phyloP scores from a whole-genome alignment of 1,140 invertebrate species.

The Brachionus rotundiformis region DNA sequence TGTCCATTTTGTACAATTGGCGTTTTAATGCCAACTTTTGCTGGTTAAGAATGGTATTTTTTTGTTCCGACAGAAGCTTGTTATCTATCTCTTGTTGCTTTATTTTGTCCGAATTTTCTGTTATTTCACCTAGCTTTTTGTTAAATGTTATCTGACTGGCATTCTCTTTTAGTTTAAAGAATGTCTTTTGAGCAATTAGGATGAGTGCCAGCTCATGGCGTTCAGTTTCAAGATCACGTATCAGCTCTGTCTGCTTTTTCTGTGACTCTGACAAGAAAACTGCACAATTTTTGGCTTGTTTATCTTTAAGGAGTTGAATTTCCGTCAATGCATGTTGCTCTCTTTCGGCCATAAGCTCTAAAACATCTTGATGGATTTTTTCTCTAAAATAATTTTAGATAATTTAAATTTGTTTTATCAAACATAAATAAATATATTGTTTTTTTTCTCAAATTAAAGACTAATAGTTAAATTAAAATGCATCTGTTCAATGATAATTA shows the following conservation, averaged over 20 bases:
- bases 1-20: conserved; percentile 57
- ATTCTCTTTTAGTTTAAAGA: conserved; percentile 60
- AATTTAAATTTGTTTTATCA: background rate
- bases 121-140: conserved; percentile 56
- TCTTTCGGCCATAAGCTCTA: background rate
- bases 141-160: conserved; percentile 56
- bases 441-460: background rate
- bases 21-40: conserved; percentile 59
- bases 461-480: no score
- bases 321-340: background rate
- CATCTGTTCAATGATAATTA: no score
- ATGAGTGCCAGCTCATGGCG: conserved; percentile 58
- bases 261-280: background rate
- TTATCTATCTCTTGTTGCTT: conserved; percentile 58
- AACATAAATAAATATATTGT: background rate
- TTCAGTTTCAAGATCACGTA: conserved; percentile 57
- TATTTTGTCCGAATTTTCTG: conserved; percentile 56
- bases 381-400: background rate
- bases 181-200: conserved; percentile 59
- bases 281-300: background rate
- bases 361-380: background rate
- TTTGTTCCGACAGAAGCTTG: conserved; percentile 58
- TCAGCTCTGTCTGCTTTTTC: conserved; percentile 54
- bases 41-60: conserved; percentile 59
- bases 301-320: conserved; percentile 1